Conservation (phyloP, 1,140 invertebrate genomes). For the Hesperophylax magnus region DNA sequence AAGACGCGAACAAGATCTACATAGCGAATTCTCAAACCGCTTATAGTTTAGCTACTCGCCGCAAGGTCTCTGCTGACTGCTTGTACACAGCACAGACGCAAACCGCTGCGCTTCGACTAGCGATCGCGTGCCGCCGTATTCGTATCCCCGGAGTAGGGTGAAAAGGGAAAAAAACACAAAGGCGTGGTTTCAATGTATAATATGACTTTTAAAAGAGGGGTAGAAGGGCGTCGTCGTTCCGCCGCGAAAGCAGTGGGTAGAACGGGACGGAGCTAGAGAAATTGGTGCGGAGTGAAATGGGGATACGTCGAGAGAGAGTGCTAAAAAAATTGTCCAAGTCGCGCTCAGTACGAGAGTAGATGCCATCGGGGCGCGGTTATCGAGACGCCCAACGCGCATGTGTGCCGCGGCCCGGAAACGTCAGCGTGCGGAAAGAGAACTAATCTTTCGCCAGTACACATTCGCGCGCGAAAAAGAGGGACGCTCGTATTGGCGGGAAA, state of each 20-base stretch:
- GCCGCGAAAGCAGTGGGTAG: constrained; percentile 30
- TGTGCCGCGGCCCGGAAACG: constrained; percentile 11
- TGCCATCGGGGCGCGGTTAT: constrained; percentile 50
- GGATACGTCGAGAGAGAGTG: constrained; percentile 43
- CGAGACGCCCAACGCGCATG: constrained; percentile 32
- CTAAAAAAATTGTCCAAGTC: constrained; percentile 48
- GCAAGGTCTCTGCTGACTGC: constrained; percentile 8
- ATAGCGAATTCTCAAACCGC: not conserved
- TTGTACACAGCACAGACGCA: constrained; percentile 4
- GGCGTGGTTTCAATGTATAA: constrained; percentile 55
- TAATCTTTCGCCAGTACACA: constrained; percentile 26
- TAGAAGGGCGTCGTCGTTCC: constrained; percentile 53
- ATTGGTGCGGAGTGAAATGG: constrained; percentile 45
- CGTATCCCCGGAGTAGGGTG: constrained; percentile 29
- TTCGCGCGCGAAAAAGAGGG: constrained; percentile 40
- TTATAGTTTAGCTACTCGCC: constrained; percentile 45
- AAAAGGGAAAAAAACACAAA: constrained; percentile 52
- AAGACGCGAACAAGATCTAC: not conserved
- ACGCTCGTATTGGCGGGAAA: constrained; percentile 36
- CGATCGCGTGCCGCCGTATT: constrained; percentile 41
- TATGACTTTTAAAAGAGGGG: constrained; percentile 53
- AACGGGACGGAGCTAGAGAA: constrained; percentile 46
- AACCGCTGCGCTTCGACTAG: constrained; percentile 3
- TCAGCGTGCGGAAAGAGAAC: constrained; percentile 32
- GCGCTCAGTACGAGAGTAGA: constrained; percentile 47